A percentile compares a stretch with the other conserved stretches of the same genome.
phyloP scores from a whole-genome alignment of 2,797 vertebrate genomes.

The Glyptemys insculpta region DNA sequence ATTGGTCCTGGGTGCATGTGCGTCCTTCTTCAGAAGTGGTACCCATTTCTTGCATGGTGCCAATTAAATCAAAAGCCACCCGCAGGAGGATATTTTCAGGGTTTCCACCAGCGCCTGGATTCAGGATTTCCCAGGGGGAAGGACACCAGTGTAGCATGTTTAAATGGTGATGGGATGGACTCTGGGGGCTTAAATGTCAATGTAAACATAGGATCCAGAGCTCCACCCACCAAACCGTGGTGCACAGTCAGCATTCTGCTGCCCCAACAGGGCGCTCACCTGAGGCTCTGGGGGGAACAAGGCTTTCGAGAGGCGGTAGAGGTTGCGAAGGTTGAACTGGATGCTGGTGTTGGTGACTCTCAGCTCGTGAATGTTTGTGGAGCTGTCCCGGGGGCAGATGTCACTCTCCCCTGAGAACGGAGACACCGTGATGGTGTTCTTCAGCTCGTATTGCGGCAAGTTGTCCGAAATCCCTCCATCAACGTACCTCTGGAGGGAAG shows the following conservation, averaged over 20 bases:
- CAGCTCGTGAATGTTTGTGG: slow-evolving; percentile 95
- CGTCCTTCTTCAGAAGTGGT: neutral
- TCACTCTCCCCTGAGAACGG: slow-evolving; percentile 98
- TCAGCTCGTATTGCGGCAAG: slow-evolving; percentile 94
- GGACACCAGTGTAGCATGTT: neutral
- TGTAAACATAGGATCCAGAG: neutral
- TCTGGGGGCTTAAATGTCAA: neutral
- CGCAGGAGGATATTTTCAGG: neutral
- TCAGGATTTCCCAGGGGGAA: neutral
- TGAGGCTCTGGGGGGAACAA: slow-evolving; percentile 95
- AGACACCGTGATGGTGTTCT: slow-evolving; percentile 97
- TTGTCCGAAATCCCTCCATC: slow-evolving; percentile 98
- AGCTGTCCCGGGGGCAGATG: slow-evolving; percentile 94
- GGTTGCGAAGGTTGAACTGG: slow-evolving; percentile 95
- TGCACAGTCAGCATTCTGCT: neutral
- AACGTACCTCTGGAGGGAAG: slow-evolving; percentile 90
- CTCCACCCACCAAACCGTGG: neutral
- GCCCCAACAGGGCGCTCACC: slow-evolving; percentile 78
- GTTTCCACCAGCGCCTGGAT: neutral
- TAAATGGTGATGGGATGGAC: neutral
- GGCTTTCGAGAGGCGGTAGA: slow-evolving; percentile 95
- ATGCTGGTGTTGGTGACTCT: slow-evolving; percentile 98
- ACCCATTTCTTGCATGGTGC: neutral
- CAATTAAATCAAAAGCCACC: neutral
- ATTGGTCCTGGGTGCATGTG: neutral